phyloP scores from a whole-genome alignment of 2,797 vertebrate genomes.

The Tapirus indicus region DNA sequence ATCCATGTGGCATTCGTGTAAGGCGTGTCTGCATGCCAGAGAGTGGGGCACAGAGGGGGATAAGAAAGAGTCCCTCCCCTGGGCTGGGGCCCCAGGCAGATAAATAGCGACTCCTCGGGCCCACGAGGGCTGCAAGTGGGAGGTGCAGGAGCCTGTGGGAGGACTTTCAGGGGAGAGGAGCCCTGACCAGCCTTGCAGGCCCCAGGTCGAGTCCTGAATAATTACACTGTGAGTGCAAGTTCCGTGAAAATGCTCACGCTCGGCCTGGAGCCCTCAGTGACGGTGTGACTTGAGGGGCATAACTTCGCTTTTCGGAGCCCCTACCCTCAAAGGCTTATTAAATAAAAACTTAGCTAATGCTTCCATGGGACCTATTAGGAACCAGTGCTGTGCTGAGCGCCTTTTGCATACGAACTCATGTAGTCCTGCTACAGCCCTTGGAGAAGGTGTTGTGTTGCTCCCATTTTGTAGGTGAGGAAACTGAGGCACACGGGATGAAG shows the following conservation, averaged over 20 bases:
- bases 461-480: not conserved
- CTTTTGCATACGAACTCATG: fast-evolving
- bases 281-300: fast-evolving
- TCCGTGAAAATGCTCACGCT: fast-evolving
- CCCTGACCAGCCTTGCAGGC: not conserved
- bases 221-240: fast-evolving
- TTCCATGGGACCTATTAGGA: fast-evolving
- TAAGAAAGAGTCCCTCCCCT: too few relatives aligned
- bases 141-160: not conserved
- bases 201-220: not conserved
- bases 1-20: not conserved
- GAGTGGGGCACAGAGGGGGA: fast-evolving
- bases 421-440: not conserved
- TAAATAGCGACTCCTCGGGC: not conserved
- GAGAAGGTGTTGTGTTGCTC: not conserved
- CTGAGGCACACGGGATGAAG: not conserved
- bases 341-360: not conserved
- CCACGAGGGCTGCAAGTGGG: fast-evolving
- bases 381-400: not conserved
- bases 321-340: not conserved
- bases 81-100: not conserved
- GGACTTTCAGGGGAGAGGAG: fast-evolving
- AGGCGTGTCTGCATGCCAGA: fast-evolving
- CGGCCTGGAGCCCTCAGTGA: not conserved
- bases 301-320: not conserved